phyloP scores from a whole-genome alignment of 2,888 invertebrate species.

The Mesorhabditis belari region DNA sequence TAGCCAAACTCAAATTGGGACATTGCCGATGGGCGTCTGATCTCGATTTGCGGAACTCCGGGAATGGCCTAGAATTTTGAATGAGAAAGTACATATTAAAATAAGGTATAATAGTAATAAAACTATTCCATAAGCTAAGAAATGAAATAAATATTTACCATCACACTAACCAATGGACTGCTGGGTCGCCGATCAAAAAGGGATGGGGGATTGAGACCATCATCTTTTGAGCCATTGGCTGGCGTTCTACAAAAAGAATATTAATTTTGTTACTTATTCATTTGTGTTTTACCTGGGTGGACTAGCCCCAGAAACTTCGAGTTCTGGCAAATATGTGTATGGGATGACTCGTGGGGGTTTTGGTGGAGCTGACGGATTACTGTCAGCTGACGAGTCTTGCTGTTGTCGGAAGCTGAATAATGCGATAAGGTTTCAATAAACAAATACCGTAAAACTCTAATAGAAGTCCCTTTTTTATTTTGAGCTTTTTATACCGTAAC shows the following conservation, averaged over 20 bases:
- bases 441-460: no score
- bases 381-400: slow-evolving; percentile 9
- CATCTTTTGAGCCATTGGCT: background rate
- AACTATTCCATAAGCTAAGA: background rate
- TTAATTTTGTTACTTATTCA: background rate
- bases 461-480: no score
- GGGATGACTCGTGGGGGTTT: slow-evolving; percentile 22
- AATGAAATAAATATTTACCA: background rate
- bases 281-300: slow-evolving; percentile 39
- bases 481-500: no score
- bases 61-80: slow-evolving; percentile 46
- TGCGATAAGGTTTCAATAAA: background rate
- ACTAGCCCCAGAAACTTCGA: slow-evolving; percentile 50
- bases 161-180: slow-evolving; percentile 12
- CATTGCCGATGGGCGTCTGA: slow-evolving; percentile 48
- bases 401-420: background rate
- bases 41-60: slow-evolving; percentile 49
- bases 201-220: slow-evolving; percentile 6
- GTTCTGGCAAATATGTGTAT: slow-evolving; percentile 47
- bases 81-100: no score
- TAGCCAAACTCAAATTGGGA: slow-evolving; percentile 52
- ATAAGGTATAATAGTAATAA: background rate
- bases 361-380: slow-evolving; percentile 3
- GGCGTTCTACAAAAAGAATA: background rate
- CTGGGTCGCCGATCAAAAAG: slow-evolving; percentile 37